phyloP scores from a whole-genome alignment of 2,888 invertebrate genomes.

The Unio pictorum region DNA sequence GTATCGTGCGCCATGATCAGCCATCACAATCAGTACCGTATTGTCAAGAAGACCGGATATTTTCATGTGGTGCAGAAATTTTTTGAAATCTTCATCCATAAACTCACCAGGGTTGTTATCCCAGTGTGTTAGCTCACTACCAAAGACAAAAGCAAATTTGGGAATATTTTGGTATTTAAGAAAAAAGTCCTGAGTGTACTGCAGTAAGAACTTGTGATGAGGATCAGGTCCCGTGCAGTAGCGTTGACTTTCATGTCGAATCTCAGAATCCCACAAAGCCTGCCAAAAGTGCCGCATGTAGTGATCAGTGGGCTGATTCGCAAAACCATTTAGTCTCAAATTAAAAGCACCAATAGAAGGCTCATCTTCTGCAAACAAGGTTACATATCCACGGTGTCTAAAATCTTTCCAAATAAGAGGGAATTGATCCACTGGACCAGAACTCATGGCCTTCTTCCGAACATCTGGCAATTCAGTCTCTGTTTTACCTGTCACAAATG shows the following conservation, averaged over 20 bases:
- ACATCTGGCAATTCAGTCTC: slow-evolving; percentile 56
- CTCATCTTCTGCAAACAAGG: slow-evolving; percentile 67
- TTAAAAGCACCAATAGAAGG: slow-evolving; percentile 63
- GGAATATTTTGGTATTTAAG: slow-evolving; percentile 52
- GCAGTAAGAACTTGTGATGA: slow-evolving; percentile 57
- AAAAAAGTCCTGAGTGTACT: slow-evolving; percentile 63
- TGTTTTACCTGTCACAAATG: slow-evolving; percentile 39
- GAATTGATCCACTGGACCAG: slow-evolving; percentile 51
- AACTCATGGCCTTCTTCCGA: slow-evolving; percentile 28
- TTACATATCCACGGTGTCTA: slow-evolving; percentile 61
- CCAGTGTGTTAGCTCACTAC: slow-evolving; percentile 61
- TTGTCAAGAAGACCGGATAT: slow-evolving; percentile 52
- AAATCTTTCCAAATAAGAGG: slow-evolving; percentile 66
- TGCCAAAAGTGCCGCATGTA: slow-evolving; percentile 70
- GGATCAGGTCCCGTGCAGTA: slow-evolving; percentile 60
- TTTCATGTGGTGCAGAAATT: slow-evolving; percentile 48
- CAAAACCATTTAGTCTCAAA: slow-evolving; percentile 63
- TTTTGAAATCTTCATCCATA: slow-evolving; percentile 56
- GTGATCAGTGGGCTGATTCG: slow-evolving; percentile 64
- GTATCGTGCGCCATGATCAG: slow-evolving; percentile 66
- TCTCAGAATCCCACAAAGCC: slow-evolving; percentile 44
- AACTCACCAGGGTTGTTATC: slow-evolving; percentile 65
- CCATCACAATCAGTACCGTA: slow-evolving; percentile 62
- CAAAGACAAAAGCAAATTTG: slow-evolving; percentile 63
- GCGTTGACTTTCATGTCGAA: slow-evolving; percentile 37